Base-by-base conservation (phyloP, 1,140 invertebrate genomes). In the Lordiphosa stackelbergi region DNA sequence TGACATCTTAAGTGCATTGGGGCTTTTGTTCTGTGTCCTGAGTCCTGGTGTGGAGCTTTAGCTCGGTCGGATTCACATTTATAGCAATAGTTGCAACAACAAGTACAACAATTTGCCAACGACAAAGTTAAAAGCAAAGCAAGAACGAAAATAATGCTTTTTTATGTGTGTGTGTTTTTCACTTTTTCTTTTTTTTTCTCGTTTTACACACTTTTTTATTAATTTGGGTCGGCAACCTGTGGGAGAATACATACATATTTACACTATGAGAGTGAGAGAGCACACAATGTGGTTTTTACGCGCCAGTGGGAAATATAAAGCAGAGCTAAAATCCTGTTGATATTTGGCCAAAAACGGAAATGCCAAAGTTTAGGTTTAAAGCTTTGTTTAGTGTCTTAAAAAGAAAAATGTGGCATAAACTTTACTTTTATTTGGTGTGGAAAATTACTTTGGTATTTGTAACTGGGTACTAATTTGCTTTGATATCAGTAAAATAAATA, bases 1-100 rank as follows among this genome's bases (percentile, higher is more conserved):
- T 81, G 75, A 79, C 75, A 81, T 81, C 75, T 79, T 79, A 79
- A 79, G 75, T 79, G 75, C 74, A 81, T 46, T 70, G 54, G 45
- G 28, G 28, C 28, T 31, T 31, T 31, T 31, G 28, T 31, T 31
- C 28, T 8, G 28, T 31, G 28, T 31, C 28, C 28, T 31, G 28
- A 31, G 22, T 24, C 5, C 22, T 0, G 22, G 22, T 38, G 48
- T 37, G 19, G 48, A 11, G 28, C 28, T 38, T 41, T 28, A 40
- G 34, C 34, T 19, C 53, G 2, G n/a, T 42, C 13, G 37, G 35
- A 10, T 36, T 36, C 45, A 49, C 47, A 34, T 37, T 49, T 46
- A 46, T 34, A 48, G 41, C 48, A 36, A 54, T 61, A 46, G 43
- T 31, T 59, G 41, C 35, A 31, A 41, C 48, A 51, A 45, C 51